Percentiles rank a stretch among this genome's conserved stretches.
phyloP scores from a whole-genome alignment of 2,888 invertebrate genomes.

The Geophilus truncorum region DNA sequence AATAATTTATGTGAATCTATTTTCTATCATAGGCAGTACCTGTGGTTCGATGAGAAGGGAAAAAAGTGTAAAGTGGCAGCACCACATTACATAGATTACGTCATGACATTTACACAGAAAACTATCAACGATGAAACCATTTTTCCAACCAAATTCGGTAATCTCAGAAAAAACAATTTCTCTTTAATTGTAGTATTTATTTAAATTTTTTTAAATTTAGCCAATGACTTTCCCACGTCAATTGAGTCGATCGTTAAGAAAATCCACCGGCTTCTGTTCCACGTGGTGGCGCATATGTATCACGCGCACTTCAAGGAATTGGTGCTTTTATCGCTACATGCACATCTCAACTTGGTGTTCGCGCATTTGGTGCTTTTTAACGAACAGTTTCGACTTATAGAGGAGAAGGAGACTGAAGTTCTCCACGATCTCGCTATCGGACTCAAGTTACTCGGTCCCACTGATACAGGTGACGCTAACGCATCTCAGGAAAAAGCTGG shows the following conservation, averaged over 20 bases:
- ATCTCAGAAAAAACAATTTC: not conserved
- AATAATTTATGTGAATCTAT: not conserved
- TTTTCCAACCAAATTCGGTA: constrained; percentile 98
- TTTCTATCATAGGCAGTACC: constrained; percentile 77
- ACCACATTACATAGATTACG: constrained; percentile 97
- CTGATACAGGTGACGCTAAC: not conserved
- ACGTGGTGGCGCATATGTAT: constrained; percentile 97
- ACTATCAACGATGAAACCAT: constrained; percentile 93
- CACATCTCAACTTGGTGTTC: constrained; percentile 95
- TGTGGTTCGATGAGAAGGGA: constrained; percentile 98
- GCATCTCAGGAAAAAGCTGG: not conserved
- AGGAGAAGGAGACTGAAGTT: constrained; percentile 92
- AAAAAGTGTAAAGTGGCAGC: constrained; percentile 96
- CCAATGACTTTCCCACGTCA: constrained; percentile 87
- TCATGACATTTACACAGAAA: constrained; percentile 97
- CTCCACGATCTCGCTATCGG: constrained; percentile 85
- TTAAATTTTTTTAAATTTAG: constrained; percentile 52
- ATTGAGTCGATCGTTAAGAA: constrained; percentile 94
- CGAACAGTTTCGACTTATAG: constrained; percentile 84
- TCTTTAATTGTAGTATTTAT: constrained; percentile 40
- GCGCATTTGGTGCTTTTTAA: constrained; percentile 84
- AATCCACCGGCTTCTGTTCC: constrained; percentile 92
- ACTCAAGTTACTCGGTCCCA: constrained; percentile 50
- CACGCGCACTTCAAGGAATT: constrained; percentile 96
- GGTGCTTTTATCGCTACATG: constrained; percentile 85